Evolutionary conservation across 2,113 vertebrate genomes (phyloP).

Genomic region (Crotalus viridis): DNA sequence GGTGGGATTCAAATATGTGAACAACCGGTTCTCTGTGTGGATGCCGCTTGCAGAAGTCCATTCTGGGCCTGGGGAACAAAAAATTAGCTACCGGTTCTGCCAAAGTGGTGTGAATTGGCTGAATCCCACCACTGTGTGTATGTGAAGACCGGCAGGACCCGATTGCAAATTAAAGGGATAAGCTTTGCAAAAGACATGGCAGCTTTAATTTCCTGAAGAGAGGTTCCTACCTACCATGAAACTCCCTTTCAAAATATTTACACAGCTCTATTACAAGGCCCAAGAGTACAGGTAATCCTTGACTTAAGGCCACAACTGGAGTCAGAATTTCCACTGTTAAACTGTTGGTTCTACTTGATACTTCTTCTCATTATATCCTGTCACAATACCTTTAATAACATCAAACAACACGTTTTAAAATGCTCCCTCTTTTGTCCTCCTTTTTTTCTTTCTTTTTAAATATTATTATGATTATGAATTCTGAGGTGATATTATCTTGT

Average conservation of each 20-base stretch:
- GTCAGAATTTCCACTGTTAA: neutral
- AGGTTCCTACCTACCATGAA: neutral
- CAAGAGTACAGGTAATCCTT: neutral
- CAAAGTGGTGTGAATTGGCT: too few species aligned
- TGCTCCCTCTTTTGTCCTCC: neutral
- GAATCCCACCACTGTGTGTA: too few species aligned
- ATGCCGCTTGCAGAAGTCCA: too few species aligned
- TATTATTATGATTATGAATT: neutral
- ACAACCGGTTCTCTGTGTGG: too few species aligned
- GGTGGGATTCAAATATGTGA: too few species aligned
- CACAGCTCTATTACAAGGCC: neutral
- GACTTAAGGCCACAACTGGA: neutral
- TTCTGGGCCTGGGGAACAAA: too few species aligned
- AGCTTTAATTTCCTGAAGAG: neutral
- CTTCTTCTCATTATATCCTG: too few species aligned
- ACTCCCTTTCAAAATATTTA: neutral
- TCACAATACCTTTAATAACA: too few species aligned
- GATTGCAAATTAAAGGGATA: neutral
- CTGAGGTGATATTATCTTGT: neutral
- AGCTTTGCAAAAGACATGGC: neutral
- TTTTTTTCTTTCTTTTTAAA: neutral
- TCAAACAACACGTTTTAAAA: neutral
- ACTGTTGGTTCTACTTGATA: too few species aligned
- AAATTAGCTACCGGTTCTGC: too few species aligned
- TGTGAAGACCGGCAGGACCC: neutral